Conservation (phyloP, 1,140 invertebrate genomes). For the Drosophila setifemur region DNA sequence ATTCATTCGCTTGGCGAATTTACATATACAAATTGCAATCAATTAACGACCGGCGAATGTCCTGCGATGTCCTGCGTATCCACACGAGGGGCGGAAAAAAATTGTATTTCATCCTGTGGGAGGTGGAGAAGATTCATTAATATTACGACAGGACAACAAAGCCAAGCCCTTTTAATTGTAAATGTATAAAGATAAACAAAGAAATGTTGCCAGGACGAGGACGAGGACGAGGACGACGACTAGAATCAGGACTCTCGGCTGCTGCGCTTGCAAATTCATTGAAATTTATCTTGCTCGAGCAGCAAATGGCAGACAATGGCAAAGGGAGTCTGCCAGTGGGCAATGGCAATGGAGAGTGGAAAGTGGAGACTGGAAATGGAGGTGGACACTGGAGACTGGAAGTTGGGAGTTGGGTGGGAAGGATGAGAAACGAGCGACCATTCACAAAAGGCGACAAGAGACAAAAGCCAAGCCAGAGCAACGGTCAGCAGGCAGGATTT, state of each 20-base stretch:
- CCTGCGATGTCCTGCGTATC: constrained; percentile 6
- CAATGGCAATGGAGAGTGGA: too few relatives aligned
- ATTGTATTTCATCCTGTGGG: background rate
- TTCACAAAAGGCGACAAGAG: constrained; percentile 51
- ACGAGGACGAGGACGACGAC: background rate
- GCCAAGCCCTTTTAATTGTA: constrained; percentile 75
- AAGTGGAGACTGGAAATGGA: too few relatives aligned
- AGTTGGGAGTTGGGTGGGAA: too few relatives aligned
- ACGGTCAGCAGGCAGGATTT: constrained; percentile 19
- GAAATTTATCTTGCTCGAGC: constrained; percentile 67
- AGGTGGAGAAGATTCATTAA: constrained; percentile 65
- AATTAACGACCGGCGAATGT: constrained; percentile 50
- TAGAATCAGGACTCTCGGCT: constrained; percentile 5
- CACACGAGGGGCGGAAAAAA: background rate
- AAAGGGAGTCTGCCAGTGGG: background rate
- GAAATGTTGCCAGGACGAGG: constrained; percentile 60
- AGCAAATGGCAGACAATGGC: constrained; percentile 38
- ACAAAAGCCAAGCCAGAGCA: constrained; percentile 58
- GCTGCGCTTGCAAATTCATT: constrained; percentile 71
- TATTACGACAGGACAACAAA: constrained; percentile 74
- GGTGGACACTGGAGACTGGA: too few relatives aligned
- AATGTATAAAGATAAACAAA: constrained; percentile 79
- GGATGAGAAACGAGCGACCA: constrained; percentile 17
- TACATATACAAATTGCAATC: constrained; percentile 77
- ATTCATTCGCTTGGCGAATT: constrained; percentile 33